A percentile compares a stretch with the other conserved stretches of the same genome.
These are phyloP conservation scores for Lochmaea crataegi DNA, from an alignment of 2,888 invertebrate species.

Conservation along the genomic window DNA sequence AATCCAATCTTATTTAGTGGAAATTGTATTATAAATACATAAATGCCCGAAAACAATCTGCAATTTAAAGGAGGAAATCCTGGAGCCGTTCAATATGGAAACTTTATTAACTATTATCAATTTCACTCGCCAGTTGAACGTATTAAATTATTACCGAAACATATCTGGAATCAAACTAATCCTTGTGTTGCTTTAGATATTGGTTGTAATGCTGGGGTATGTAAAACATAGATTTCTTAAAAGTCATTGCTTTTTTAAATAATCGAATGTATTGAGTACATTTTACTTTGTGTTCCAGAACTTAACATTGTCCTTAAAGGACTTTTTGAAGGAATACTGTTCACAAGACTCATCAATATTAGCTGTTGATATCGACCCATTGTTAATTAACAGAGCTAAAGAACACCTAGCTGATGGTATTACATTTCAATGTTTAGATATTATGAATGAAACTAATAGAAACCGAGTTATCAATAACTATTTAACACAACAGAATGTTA, in stretches of 20 bases:
- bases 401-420: constrained; percentile 68
- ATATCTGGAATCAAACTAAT: constrained; percentile 62
- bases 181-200: constrained; percentile 65
- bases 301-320: constrained; percentile 72
- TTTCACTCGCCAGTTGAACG: constrained; percentile 81
- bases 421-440: constrained; percentile 71
- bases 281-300: constrained; percentile 65
- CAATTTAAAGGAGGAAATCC: constrained; percentile 73
- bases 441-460: constrained; percentile 66
- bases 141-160: constrained; percentile 71
- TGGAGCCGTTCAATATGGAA: constrained; percentile 82
- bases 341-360: constrained; percentile 67
- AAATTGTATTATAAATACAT: background rate
- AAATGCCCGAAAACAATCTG: constrained; percentile 24
- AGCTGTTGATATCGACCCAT: constrained; percentile 81
- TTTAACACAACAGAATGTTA: constrained; percentile 63
- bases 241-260: no score
- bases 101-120: constrained; percentile 89
- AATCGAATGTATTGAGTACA: background rate
- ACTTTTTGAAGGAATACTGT: constrained; percentile 67
- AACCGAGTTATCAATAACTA: constrained; percentile 65
- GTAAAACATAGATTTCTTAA: constrained; percentile 39
- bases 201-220: constrained; percentile 84
- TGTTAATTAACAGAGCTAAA: constrained; percentile 75
- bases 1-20: background rate